Conservation (phyloP, 2,888 invertebrate genomes). For the Diarsia dahlii region DNA sequence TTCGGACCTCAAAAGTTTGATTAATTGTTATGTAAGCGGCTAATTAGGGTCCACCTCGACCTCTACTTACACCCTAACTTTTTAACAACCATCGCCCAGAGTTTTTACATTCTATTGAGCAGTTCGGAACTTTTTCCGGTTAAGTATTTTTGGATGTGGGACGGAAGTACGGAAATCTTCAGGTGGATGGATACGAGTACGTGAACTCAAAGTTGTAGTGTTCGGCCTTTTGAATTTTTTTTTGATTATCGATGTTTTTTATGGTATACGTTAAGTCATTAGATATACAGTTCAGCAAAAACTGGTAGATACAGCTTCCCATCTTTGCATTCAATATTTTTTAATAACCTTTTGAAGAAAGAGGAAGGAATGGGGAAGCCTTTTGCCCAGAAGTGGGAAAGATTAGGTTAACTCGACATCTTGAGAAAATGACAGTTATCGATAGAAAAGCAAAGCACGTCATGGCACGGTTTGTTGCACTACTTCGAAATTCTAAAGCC, state of each 20-base stretch:
- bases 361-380: too few relatives aligned
- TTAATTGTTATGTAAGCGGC: conserved; percentile 57
- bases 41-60: conserved; percentile 56
- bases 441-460: not conserved
- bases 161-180: not conserved
- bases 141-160: conserved; percentile 14
- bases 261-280: not conserved
- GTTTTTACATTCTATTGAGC: conserved; percentile 40
- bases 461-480: not conserved
- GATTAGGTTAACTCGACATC: too few relatives aligned
- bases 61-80: conserved; percentile 52
- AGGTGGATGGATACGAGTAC: not conserved
- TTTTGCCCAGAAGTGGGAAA: too few relatives aligned
- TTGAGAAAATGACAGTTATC: not conserved
- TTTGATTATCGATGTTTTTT: not conserved
- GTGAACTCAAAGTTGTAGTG: not conserved
- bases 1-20: conserved; percentile 53
- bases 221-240: not conserved
- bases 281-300: not conserved
- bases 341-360: not conserved
- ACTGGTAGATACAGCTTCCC: too few relatives aligned
- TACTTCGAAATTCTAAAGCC: not conserved
- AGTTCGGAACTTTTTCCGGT: conserved; percentile 20
- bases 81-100: conserved; percentile 49
- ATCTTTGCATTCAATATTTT: too few relatives aligned